A percentile compares a stretch with the other conserved stretches of the same genome.
Evolutionary conservation across 1,140 invertebrate genomes (phyloP).

Genomic region (Caenorhabditis inopinata): DNA sequence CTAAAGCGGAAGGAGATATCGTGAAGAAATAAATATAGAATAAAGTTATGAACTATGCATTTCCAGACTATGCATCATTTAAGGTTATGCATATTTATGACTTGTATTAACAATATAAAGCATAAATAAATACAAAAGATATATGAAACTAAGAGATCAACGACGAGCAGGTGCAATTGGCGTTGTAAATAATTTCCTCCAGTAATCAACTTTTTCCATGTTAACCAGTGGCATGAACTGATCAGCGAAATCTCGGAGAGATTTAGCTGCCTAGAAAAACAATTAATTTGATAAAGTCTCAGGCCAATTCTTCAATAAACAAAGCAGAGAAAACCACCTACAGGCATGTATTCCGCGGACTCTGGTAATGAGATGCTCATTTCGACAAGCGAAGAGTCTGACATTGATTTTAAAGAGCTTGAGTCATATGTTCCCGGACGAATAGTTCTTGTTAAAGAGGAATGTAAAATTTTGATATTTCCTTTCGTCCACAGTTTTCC

Average conservation of each 20-base stretch:
- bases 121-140: too few relatives aligned
- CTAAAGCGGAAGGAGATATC: background rate
- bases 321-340: constrained; percentile 14
- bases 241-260: constrained; percentile 38
- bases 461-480: constrained; percentile 44
- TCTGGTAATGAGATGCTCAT: constrained; percentile 44
- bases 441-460: constrained; percentile 1
- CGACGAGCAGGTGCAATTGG: background rate
- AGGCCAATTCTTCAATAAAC: too few relatives aligned
- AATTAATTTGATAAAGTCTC: background rate
- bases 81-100: too few relatives aligned
- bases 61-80: too few relatives aligned
- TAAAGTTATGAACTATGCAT: too few relatives aligned
- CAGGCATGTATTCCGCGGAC: constrained; percentile 37
- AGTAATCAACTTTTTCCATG: constrained; percentile 50
- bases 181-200: constrained; percentile 5
- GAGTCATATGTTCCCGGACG: constrained; percentile 34
- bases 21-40: too few relatives aligned
- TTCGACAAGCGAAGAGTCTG: constrained; percentile 41
- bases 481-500: constrained; percentile 42
- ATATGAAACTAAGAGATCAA: too few relatives aligned
- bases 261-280: constrained; percentile 37
- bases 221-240: constrained; percentile 43
- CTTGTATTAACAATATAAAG: too few relatives aligned
- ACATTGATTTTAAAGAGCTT: constrained; percentile 30